Conservation (phyloP, 1,140 invertebrate species). For the Ooceraea biroi region DNA sequence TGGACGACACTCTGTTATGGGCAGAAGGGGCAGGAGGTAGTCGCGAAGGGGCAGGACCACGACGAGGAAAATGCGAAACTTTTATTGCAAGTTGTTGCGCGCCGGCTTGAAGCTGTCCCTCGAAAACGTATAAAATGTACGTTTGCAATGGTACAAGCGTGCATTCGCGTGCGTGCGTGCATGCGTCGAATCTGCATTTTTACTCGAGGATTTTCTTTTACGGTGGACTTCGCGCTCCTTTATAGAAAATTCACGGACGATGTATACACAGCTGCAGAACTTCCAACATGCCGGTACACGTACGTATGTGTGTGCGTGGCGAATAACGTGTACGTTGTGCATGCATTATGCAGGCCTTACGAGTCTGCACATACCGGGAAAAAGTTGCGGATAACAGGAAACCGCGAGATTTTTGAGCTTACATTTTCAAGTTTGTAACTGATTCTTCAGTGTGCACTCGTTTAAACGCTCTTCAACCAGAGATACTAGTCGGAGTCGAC, state of each 20-base stretch:
- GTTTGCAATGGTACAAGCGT: conserved; percentile 25
- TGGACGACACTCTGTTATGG: conserved; percentile 61
- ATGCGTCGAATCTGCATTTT: conserved; percentile 42
- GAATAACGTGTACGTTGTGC: background rate
- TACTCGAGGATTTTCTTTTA: conserved; percentile 44
- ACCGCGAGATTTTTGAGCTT: too few species aligned
- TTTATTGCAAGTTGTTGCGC: conserved; percentile 58
- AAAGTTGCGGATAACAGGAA: too few species aligned
- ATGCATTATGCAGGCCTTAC: too few species aligned
- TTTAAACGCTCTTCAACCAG: too few species aligned
- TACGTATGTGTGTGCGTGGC: background rate
- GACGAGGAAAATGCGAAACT: conserved; percentile 65
- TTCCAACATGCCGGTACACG: conserved; percentile 1
- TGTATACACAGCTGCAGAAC: background rate
- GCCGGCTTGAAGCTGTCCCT: conserved; percentile 50
- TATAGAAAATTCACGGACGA: conserved; percentile 35
- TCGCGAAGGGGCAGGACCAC: conserved; percentile 27
- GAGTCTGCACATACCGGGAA: too few species aligned
- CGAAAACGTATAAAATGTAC: conserved; percentile 52
- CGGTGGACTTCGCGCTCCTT: background rate
- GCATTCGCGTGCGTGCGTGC: background rate
- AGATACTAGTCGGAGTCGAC: too few species aligned
- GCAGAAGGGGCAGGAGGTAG: conserved; percentile 1
- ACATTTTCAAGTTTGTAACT: too few species aligned
- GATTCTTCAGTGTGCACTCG: too few species aligned